Conservation (phyloP, 2,888 invertebrate genomes). For the Athalia circularis region DNA sequence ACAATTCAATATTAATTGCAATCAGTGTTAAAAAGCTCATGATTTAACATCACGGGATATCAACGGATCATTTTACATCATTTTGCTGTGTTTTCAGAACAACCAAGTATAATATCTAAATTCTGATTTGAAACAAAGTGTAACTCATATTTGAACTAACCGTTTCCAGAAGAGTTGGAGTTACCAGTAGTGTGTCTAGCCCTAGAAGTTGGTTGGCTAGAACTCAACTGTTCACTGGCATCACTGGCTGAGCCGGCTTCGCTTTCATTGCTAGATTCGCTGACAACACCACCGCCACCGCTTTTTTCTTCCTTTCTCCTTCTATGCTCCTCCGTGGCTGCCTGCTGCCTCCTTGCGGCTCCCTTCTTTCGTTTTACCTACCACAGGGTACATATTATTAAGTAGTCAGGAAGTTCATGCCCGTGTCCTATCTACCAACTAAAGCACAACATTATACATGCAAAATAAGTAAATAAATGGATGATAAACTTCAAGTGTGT, state of each 20-base stretch:
- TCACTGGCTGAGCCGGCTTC: constrained; percentile 72
- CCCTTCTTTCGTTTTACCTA: constrained; percentile 80
- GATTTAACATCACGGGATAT: constrained; percentile 39
- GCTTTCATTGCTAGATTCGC: constrained; percentile 73
- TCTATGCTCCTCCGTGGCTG: constrained; percentile 69
- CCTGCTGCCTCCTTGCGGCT: constrained; percentile 74
- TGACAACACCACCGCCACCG: constrained; percentile 69
- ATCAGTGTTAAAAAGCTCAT: constrained; percentile 54
- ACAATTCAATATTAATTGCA: background rate
- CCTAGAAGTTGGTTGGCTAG: constrained; percentile 65
- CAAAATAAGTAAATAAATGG: background rate
- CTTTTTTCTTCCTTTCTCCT: constrained; percentile 70
- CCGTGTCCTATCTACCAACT: constrained; percentile 59
- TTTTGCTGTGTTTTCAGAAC: constrained; percentile 49
- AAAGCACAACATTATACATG: constrained; percentile 42
- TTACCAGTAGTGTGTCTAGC: constrained; percentile 66
- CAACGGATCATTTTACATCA: constrained; percentile 47
- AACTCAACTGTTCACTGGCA: constrained; percentile 68
- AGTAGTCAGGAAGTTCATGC: constrained; percentile 73
- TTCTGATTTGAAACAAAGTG: background rate
- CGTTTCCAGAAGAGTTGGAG: constrained; percentile 71
- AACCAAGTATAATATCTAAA: background rate
- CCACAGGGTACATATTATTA: constrained; percentile 72
- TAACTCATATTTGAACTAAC: constrained; percentile 64
- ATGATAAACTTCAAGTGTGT: background rate